Base-by-base conservation (phyloP, 1,140 invertebrate species). In the Pectinophora gossypiella region DNA sequence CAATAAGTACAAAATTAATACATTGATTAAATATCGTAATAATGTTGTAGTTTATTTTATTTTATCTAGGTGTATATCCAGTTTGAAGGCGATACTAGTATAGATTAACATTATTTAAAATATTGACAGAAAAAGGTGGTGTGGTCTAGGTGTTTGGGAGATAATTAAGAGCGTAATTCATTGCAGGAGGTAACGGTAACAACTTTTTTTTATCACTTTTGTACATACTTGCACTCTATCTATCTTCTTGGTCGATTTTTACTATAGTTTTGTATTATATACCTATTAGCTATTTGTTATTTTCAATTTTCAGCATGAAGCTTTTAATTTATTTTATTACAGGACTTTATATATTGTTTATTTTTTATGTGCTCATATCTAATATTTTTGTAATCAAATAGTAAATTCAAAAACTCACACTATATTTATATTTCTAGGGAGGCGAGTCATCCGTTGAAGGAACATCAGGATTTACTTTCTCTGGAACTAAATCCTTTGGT, bases 381-480 rank as follows among this genome's bases (percentile, higher is more conserved):
- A n/a, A n/a, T n/a, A n/a, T n/a, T n/a, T n/a, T n/a, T n/a, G n/a
- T n/a, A n/a, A n/a, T n/a, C n/a, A n/a, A n/a, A n/a, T 40, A 13
- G n/a, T 16, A 2, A 13, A 15, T 16, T 6, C 5, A 40, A 40
- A 2, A 5, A 1, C 2, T 40, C 1, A 13, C 12, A 19, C n/a
- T n/a, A 48, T 13, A 16, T 22, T 19, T 27, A 38, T 38, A 15
- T 23, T 72, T 72, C 40, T 59, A 85, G 81, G 76, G 60, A 15
- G 81, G 81, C 27, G 68, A 68, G 54, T 32, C 76, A 5, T 57
- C 54, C 50, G 50, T 43, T 20, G 56, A 49, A 44, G 74, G 72
- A 36, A 57, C 74, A 45, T 59, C 64, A 54, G 76, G 74, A 56
- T 64, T 65, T 53, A 66, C 61, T 2, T 72, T 65, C 36, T 58